phyloP scores from a whole-genome alignment of 1,140 invertebrate species.

The Platyscapa corneri region DNA sequence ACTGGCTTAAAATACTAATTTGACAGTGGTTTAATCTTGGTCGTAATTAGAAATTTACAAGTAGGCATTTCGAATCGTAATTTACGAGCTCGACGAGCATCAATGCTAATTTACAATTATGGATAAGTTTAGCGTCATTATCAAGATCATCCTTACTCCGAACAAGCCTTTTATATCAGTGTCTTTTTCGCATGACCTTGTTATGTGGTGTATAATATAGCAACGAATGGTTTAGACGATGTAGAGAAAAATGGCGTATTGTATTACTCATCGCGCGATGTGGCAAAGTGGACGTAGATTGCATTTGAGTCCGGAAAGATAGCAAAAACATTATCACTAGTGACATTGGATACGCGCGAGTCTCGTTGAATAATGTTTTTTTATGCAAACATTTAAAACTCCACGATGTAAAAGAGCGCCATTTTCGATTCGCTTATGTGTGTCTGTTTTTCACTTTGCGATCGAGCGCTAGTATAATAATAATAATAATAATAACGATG shows the following conservation, averaged over 20 bases:
- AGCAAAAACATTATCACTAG: conserved; percentile 16
- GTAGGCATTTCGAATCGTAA: not conserved
- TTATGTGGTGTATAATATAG: not conserved
- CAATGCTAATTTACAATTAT: not conserved
- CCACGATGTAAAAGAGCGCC: not conserved
- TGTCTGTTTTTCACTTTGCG: not conserved
- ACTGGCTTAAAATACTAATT: not conserved
- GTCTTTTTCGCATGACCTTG: conserved; percentile 22
- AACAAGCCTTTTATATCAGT: conserved; percentile 24
- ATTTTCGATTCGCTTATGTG: not conserved
- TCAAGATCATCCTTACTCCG: conserved; percentile 5
- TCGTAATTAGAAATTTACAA: too few species aligned
- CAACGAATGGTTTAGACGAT: conserved; percentile 9
- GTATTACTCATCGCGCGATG: conserved; percentile 26
- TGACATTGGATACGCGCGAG: not conserved
- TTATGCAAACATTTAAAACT: not conserved
- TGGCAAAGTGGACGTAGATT: conserved; percentile 16
- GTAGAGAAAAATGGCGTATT: conserved; percentile 23
- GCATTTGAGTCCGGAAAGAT: conserved; percentile 28
- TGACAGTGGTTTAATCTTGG: not conserved
- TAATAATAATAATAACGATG: too few species aligned
- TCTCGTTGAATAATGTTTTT: conserved; percentile 14
- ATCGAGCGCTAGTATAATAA: not conserved
- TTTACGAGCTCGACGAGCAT: not conserved
- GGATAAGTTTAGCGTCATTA: not conserved